Percentiles rank a stretch among this genome's conserved stretches.
These are phyloP conservation scores for Anseranas semipalmata DNA, from an alignment of 2,113 vertebrate genomes.

Conservation along the genomic window DNA sequence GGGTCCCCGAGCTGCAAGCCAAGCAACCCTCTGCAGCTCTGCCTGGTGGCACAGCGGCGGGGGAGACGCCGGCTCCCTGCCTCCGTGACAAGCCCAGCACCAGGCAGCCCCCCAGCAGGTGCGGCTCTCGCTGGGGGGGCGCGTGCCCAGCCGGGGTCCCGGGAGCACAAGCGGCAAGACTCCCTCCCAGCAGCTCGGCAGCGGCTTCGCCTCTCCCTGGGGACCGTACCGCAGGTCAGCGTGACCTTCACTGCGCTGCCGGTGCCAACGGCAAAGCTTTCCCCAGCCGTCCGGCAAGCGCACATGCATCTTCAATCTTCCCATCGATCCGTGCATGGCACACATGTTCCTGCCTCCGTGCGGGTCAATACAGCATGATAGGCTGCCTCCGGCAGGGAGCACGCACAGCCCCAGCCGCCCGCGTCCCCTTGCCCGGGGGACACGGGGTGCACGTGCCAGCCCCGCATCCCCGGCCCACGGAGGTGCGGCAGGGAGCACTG, in stretches of 20 bases:
- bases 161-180: constrained; percentile 12
- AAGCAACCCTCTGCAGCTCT: neutral
- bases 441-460: neutral
- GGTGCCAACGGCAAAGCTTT: constrained; percentile 60
- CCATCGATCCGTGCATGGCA: constrained; percentile 66
- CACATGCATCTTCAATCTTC: constrained; percentile 64
- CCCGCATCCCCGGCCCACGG: rapidly evolving
- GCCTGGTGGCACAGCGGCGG: neutral
- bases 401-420: neutral
- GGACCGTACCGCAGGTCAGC: constrained; percentile 36
- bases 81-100: neutral
- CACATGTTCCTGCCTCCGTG: constrained; percentile 56
- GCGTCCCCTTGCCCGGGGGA: neutral
- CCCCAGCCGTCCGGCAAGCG: constrained; percentile 35
- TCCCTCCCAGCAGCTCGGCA: neutral
- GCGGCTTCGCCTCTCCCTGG: neutral
- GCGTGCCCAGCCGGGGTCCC: neutral
- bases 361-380: constrained; percentile 64
- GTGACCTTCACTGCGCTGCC: constrained; percentile 60
- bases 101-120: neutral
- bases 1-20: neutral
- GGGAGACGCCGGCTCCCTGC: neutral
- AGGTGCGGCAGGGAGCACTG: rapidly evolving
- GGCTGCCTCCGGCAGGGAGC: constrained; percentile 53
- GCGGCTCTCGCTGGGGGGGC: neutral